These are phyloP conservation scores for Crocuta crocuta DNA, from an alignment of 2,113 vertebrate species.

Conservation along the genomic window DNA sequence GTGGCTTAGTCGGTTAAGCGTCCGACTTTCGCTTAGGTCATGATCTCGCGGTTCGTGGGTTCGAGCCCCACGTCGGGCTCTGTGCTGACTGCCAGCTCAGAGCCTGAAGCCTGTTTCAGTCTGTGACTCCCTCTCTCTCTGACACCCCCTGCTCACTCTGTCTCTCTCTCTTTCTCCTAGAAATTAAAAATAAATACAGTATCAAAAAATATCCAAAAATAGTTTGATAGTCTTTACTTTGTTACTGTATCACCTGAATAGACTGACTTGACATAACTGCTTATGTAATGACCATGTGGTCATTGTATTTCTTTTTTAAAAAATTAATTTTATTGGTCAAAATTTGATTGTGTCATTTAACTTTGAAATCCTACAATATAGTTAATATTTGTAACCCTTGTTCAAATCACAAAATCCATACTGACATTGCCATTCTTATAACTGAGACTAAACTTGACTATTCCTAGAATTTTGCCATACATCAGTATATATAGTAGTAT, in stretches of 20 bases:
- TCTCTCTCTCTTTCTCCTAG: too few species aligned
- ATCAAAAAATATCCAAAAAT: neutral
- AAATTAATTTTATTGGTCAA: neutral
- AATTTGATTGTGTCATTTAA: neutral
- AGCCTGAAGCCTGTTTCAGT: too few species aligned
- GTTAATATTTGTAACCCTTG: neutral
- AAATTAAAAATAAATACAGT: too few species aligned
- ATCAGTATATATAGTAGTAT: neutral
- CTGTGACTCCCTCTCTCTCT: too few species aligned
- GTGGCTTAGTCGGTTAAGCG: too few species aligned
- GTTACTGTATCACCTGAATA: neutral
- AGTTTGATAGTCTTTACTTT: neutral
- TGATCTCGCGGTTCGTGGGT: too few species aligned
- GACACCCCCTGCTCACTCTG: too few species aligned
- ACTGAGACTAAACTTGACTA: neutral
- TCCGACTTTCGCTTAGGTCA: too few species aligned
- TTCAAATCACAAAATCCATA: neutral
- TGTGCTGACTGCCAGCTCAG: too few species aligned
- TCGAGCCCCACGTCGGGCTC: too few species aligned
- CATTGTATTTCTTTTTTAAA: neutral
- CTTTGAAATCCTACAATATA: neutral
- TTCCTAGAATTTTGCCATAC: neutral
- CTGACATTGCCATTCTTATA: neutral
- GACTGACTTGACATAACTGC: neutral
- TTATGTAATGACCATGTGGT: neutral